Evolutionary conservation across 1,140 invertebrate genomes (phyloP).

Genomic region (Periplaneta americana): DNA sequence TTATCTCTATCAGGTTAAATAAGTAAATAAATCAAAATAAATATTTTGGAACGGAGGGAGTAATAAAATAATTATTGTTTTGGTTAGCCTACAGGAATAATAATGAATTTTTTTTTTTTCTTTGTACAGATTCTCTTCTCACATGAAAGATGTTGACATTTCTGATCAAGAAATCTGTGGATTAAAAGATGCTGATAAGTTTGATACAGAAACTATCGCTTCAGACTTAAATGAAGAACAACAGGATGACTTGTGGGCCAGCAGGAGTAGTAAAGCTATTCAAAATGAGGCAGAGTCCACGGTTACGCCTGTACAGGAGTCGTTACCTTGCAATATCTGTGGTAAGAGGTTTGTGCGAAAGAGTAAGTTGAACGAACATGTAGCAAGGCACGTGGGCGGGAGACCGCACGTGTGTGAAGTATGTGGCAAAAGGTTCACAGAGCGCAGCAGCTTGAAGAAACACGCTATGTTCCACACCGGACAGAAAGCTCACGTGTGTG

Average conservation of each 20-base stretch:
- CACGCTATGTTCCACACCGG: constrained; percentile 84
- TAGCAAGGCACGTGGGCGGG: neutral
- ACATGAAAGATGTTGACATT: neutral
- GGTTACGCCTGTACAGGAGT: constrained; percentile 50
- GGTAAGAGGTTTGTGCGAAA: constrained; percentile 67
- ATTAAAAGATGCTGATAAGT: neutral
- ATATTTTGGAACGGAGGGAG: too few species aligned
- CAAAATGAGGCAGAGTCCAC: too few species aligned
- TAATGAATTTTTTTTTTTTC: too few species aligned
- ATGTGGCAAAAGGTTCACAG: constrained; percentile 4
- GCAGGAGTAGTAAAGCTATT: neutral
- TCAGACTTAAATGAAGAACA: too few species aligned
- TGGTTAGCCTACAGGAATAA: too few species aligned
- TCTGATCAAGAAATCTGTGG: neutral
- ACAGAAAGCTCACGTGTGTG: constrained; percentile 52
- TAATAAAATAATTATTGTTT: too few species aligned
- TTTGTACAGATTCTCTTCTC: neutral
- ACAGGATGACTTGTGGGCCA: constrained; percentile 42
- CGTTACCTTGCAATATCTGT: constrained; percentile 68
- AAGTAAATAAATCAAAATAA: too few species aligned
- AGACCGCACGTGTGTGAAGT: neutral
- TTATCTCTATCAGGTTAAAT: too few species aligned
- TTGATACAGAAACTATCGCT: neutral
- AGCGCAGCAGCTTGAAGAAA: constrained; percentile 55
- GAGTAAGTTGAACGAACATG: constrained; percentile 34